Percentiles rank a stretch among this genome's conserved stretches.
These are phyloP conservation scores for Cephus nigrinus DNA, from an alignment of 2,888 invertebrate species.

Conservation along the genomic window DNA sequence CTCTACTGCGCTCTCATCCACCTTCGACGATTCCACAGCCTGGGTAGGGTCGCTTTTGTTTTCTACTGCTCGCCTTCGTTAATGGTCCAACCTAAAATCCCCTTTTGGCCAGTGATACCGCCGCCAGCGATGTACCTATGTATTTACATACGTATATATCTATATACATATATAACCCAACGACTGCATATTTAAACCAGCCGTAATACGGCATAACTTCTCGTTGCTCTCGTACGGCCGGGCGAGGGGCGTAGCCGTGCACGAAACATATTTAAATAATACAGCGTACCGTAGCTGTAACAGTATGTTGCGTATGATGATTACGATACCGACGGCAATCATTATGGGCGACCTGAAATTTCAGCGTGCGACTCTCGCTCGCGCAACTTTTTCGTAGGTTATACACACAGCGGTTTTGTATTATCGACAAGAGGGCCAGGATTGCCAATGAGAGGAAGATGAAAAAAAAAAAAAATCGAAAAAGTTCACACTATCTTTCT, in stretches of 20 bases:
- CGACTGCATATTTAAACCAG: background rate
- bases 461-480: background rate
- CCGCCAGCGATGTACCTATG: background rate
- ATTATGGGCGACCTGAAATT: background rate
- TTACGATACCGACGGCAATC: slow-evolving; percentile 3
- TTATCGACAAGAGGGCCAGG: background rate
- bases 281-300: slow-evolving; percentile 4
- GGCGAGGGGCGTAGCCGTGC: background rate
- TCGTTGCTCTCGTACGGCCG: background rate
- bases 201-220: background rate
- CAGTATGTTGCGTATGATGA: slow-evolving; percentile 9
- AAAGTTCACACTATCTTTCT: slow-evolving; percentile 6
- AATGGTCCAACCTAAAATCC: background rate
- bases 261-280: slow-evolving; percentile 13
- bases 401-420: background rate
- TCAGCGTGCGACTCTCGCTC: background rate
- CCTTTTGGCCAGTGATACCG: background rate
- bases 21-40: background rate
- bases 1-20: background rate
- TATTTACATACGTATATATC: background rate
- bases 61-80: background rate
- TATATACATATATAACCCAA: background rate
- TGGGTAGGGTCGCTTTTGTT: background rate
- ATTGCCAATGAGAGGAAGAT: background rate
- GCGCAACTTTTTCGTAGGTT: background rate